Base-by-base conservation (phyloP, 1,140 invertebrate genomes). In the Pseudachorutes palmiensis region DNA sequence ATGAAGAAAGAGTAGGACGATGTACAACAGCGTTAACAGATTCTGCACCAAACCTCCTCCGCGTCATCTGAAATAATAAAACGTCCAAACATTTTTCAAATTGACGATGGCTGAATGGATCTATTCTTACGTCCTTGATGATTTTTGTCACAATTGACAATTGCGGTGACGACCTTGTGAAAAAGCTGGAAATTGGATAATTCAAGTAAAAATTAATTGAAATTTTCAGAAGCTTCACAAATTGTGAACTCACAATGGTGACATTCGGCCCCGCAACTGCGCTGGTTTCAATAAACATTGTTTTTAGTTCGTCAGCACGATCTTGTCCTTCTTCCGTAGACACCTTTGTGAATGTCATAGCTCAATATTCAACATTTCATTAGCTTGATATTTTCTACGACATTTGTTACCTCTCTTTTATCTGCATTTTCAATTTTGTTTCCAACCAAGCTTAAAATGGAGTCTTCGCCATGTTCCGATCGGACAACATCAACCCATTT, bases 181-280 rank as follows among this genome's bases (percentile, higher is more conserved):
- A 61, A 61, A 9, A 61, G 30, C 59, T 61, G 59, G 5, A 61
- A 61, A 36, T 61, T 26, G 26, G 30, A 36, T 19, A 61, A 30
- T n/a, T 9, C 19, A 26, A 19, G 3, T 14, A 30, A 61, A 31
- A 12, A 12, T 9, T 26, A 19, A 5, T 55, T 55, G 12, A 14
- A 5, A 14, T 55, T 55, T 24, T 12, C 51, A 55, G 24, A 14
- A 16, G 51, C 24, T 55, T 26, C 9, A 55, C 9, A 45, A 45
- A 12, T 45, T 45, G 36, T 5, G 24, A 30, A 26, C 59, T 31
- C 31, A 61, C 59, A 61, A 61, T 31, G 12, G 59, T 61, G 9
- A 61, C 59, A 32, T 61, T 61, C 26, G 59, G 59, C 26, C 59
- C 59, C 19, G 59, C 59, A 19, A 61, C 59, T 3, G 59, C 59